Evolutionary conservation across 2,888 invertebrate species (phyloP), one percentile per base, ranked within the genome.

Genomic region (Meta bourneti): DNA sequence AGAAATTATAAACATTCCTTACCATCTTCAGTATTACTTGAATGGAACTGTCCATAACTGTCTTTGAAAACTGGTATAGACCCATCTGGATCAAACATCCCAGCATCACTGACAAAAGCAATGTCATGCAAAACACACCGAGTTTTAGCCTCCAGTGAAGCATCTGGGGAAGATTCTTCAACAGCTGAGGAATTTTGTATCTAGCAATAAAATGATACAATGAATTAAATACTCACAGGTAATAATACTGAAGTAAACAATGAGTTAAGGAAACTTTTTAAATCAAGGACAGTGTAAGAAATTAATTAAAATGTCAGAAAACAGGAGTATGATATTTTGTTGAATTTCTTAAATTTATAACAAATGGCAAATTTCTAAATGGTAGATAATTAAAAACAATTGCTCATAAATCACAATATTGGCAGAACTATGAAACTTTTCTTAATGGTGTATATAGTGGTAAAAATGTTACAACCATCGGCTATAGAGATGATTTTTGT

Each of bases 11-110:
- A 7, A 72, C 13, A 61, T n/a, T 75, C 0, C 81, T 83, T 89
- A 94, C 94, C 94, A 93, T 94, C 94, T 93, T 94, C 94, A 70
- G 94, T 94, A 34, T 94, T 94, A 19, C 94, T 93, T 19, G 74
- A 89, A 72, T 80, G 93, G 7, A 94, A 93, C 91, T 94, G 94
- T 69, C 94, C 94, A 82, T 94, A 84, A n/a, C 75, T 93, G 88
- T 94, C 94, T 80, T 94, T 94, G n/a, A 93, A 90, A 84, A 93
- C 91, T 79, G 94, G 93, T 16, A 94, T 94, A n/a, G 94, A 93
- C 13, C 74, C 88, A 80, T 79, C 88, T 54, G 80, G 83, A 71
- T 88, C 91, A 19, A 79, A 70, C 7, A 79, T 79, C 13, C 88
- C 79, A 52, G 72, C 52, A 6, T 34, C 54, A n/a, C 6, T 48